Evolutionary conservation across 2,888 invertebrate species (phyloP).

Genomic region (Bugulina stolonifera): DNA sequence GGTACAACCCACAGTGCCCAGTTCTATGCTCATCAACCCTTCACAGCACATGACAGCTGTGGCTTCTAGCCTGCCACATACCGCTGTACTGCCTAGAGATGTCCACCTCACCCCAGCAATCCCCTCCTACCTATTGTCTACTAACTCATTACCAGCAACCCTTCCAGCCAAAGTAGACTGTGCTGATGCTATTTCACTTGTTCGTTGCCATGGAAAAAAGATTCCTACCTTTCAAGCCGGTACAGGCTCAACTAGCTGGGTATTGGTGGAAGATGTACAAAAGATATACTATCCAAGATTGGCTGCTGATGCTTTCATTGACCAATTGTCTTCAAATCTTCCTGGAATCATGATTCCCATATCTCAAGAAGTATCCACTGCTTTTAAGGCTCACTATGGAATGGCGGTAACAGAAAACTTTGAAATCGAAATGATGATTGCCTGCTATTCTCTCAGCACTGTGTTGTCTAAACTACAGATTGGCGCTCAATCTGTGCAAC

Average conservation of each 20-base stretch:
- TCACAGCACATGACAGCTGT: neutral
- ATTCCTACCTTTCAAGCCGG: neutral
- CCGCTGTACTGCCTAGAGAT: neutral
- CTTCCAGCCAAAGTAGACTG: neutral
- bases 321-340: neutral
- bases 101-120: neutral
- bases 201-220: neutral
- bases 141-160: neutral
- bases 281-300: constrained; percentile 12
- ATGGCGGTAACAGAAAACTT: neutral
- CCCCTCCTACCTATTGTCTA: neutral
- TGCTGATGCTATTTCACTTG: neutral
- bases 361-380: neutral
- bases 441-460: neutral
- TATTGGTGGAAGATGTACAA: constrained; percentile 13
- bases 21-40: neutral
- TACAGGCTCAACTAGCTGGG: neutral
- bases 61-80: too few relatives aligned
- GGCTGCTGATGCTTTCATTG: neutral
- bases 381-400: neutral
- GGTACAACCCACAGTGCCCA: too few relatives aligned
- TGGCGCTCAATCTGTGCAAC: too few relatives aligned
- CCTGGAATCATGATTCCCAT: neutral
- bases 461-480: neutral
- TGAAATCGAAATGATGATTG: neutral